These are phyloP conservation scores for Psammodynastes pulverulentus DNA, from an alignment of 2,113 vertebrate species.

Conservation along the genomic window DNA sequence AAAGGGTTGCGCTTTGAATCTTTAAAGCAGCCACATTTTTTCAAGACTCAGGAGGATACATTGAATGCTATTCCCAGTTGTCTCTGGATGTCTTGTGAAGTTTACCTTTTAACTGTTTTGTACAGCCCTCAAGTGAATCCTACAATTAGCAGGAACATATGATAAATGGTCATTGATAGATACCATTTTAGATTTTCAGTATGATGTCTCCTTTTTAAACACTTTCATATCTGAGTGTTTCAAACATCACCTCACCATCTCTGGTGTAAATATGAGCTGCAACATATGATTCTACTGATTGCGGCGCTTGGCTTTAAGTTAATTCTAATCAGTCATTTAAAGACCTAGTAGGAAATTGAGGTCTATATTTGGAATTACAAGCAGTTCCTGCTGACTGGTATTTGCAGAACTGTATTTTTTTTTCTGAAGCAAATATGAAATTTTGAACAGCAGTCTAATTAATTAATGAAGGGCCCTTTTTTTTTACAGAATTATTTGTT, in stretches of 20 bases:
- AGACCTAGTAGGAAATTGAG: not conserved
- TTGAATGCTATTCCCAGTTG: not conserved
- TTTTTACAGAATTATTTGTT: conserved; percentile 17
- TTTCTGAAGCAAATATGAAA: not conserved
- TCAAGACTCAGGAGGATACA: not conserved
- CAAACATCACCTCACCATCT: not conserved
- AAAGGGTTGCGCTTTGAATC: not conserved
- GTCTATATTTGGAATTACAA: not conserved
- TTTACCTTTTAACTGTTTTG: not conserved
- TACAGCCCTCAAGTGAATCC: not conserved
- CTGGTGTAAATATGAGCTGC: not conserved
- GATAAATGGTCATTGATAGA: not conserved
- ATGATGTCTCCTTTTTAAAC: not conserved
- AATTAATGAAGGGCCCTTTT: not conserved
- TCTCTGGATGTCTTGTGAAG: not conserved
- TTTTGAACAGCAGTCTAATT: not conserved
- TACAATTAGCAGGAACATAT: not conserved
- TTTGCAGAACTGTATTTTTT: conserved; percentile 29
- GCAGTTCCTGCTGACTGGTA: not conserved
- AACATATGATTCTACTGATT: not conserved
- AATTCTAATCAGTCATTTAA: not conserved
- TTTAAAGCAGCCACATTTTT: not conserved
- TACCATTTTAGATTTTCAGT: not conserved
- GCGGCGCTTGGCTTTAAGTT: not conserved
- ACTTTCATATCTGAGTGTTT: not conserved